A percentile compares a stretch with the other conserved stretches of the same genome.
phyloP scores from a whole-genome alignment of 2,113 vertebrate species.

The Serilophus lunatus region DNA sequence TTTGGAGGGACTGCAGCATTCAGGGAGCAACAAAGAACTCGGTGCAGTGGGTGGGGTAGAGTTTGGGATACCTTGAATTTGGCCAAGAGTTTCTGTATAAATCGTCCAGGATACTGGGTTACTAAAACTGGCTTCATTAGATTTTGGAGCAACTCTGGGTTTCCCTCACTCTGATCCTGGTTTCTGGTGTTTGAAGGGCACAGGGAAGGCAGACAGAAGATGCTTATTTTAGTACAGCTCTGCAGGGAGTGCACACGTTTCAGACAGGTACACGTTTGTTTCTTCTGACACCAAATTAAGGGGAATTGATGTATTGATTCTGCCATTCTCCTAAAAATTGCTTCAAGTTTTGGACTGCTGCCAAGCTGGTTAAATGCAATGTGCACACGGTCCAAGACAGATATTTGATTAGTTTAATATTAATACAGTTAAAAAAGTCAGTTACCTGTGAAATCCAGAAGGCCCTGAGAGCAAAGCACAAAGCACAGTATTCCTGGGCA shows the following conservation, averaged over 20 bases:
- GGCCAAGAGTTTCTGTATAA: neutral
- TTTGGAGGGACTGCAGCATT: neutral
- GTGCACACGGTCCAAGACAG: neutral
- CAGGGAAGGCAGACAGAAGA: neutral
- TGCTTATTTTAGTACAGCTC: neutral
- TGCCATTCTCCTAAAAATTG: neutral
- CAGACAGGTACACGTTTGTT: constrained; percentile 26
- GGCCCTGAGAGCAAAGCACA: neutral
- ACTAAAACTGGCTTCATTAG: neutral
- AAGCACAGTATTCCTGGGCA: neutral
- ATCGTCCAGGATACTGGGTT: neutral
- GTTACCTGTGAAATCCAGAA: neutral
- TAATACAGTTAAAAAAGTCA: neutral
- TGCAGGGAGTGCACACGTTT: neutral
- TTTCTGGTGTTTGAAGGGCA: neutral
- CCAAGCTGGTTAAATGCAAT: neutral
- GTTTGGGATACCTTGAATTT: neutral
- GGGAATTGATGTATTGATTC: constrained; percentile 12
- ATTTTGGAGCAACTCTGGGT: neutral
- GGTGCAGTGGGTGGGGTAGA: neutral
- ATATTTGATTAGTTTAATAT: neutral
- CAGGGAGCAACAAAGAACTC: neutral
- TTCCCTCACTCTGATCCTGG: neutral
- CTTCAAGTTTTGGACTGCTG: neutral
- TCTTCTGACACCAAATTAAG: constrained; percentile 20